A percentile compares a stretch with the other conserved stretches of the same genome.
Evolutionary conservation across 23 tunicate genomes (phyloP).

Genomic region (Botrylloides violaceus): DNA sequence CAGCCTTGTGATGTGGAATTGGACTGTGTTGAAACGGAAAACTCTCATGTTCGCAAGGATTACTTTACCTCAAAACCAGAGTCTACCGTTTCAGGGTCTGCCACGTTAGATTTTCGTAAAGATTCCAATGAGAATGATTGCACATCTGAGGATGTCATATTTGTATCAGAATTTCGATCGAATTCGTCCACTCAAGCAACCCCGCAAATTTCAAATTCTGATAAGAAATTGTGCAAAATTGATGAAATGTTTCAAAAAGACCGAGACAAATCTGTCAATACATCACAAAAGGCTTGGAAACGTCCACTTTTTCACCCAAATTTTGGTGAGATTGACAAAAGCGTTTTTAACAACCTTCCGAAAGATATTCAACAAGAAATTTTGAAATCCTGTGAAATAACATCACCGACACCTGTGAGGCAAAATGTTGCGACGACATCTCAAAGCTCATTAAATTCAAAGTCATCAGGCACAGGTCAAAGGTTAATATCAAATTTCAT

Average conservation of each 20-base stretch:
- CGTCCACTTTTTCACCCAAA: constrained; percentile 12
- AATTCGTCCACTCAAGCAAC: neutral
- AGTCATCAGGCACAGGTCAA: neutral
- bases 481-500: constrained; percentile 16
- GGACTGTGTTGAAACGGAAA: neutral
- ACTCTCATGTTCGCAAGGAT: neutral
- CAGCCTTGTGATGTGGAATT: too few species aligned
- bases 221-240: constrained; percentile 22
- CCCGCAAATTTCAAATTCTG: neutral
- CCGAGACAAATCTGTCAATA: too few species aligned
- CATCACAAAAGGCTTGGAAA: neutral
- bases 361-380: constrained; percentile 56
- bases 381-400: constrained; percentile 11
- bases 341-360: constrained; percentile 62
- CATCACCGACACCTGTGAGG: constrained; percentile 3
- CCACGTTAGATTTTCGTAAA: too few species aligned
- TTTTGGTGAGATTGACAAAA: constrained; percentile 57
- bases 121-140: neutral
- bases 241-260: constrained; percentile 23
- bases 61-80: neutral
- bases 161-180: neutral
- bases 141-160: neutral
- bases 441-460: neutral
- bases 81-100: neutral
- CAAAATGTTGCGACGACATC: neutral